Evolutionary conservation across 2,888 invertebrate species (phyloP), one percentile per base, ranked within the genome.

Genomic region (Agrilus cyanescens): DNA sequence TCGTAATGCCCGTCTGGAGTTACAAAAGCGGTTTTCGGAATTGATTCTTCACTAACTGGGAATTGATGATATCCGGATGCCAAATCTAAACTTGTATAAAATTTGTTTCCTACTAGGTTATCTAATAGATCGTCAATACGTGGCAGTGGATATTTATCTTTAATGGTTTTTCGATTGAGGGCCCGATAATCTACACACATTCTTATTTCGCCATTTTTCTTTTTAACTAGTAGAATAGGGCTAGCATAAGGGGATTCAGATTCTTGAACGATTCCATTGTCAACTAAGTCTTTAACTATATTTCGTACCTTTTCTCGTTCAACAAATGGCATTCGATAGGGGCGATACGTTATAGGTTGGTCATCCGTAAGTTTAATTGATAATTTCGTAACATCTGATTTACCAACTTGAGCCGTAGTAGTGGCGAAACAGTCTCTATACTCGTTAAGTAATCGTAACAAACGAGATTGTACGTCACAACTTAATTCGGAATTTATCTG

Each of bases 1-100:
- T 63, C 57, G 38, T 52, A 63, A 4, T 60, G 50, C 32, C 59
- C 59, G 31, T 59, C 60, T 1, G 57, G 58, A 4, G 56, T 61
- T 4, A 53, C 48, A 39, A 58, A 57, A 3, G 56, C 60, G 1
- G 58, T 63, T 34, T 57, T 57, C 4, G 46, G 43, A 5, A 54
- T 50, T 15, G 55, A 54, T 4, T 48, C 45, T 38, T 53, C 46
- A 6, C 38, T 43, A 30, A 63, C 45, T 12, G 50, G 52, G 14
- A 63, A 7, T 32, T 62, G 62, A 36, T 56, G 50, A 46, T 57
- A 57, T 1, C 59, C 63, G 1, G 43, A 40, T 4, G 53, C 51
- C 41, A 59, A 37, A 46, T 64, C 60, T 4, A 64, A 39, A 4
- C 46, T 49, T 5, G 57, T 57, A 39, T 55, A 65, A 41, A 49